A percentile compares a stretch with the other conserved stretches of the same genome.
phyloP scores from a whole-genome alignment of 2,113 vertebrate genomes.

The Archilochus colubris region DNA sequence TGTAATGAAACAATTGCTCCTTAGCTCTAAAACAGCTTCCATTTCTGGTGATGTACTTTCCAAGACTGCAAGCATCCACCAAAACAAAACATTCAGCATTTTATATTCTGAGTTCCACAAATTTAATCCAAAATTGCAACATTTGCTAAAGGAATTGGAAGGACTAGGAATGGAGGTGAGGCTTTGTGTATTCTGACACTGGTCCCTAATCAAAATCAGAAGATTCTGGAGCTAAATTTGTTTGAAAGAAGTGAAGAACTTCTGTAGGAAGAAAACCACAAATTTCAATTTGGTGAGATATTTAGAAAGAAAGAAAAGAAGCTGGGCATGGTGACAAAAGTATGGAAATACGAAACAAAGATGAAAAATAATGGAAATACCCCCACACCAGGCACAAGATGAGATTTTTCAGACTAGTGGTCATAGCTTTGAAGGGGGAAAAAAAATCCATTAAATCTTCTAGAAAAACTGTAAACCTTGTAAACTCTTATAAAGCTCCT shows the following conservation, averaged over 20 bases:
- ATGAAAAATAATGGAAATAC: neutral
- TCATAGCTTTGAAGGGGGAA: neutral
- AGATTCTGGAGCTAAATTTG: neutral
- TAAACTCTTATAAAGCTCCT: neutral
- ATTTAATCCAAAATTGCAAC: neutral
- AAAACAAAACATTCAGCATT: neutral
- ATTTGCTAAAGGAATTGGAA: neutral
- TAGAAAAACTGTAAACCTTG: neutral
- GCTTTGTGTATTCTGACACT: neutral
- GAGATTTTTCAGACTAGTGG: neutral
- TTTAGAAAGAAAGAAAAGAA: neutral
- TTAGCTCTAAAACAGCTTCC: neutral
- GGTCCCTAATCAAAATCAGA: neutral
- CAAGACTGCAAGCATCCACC: neutral
- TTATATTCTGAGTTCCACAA: neutral
- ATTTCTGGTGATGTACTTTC: neutral
- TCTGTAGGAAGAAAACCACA: neutral
- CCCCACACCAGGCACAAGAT: neutral
- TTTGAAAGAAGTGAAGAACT: neutral
- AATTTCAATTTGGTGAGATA: neutral
- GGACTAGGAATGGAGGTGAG: neutral
- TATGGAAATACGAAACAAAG: neutral
- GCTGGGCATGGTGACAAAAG: neutral
- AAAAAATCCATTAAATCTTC: neutral
- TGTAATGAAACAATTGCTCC: neutral